A percentile compares a stretch with the other conserved stretches of the same genome.
phyloP scores from a whole-genome alignment of 2,113 vertebrate species.

The Paradoxurus hermaphroditus region DNA sequence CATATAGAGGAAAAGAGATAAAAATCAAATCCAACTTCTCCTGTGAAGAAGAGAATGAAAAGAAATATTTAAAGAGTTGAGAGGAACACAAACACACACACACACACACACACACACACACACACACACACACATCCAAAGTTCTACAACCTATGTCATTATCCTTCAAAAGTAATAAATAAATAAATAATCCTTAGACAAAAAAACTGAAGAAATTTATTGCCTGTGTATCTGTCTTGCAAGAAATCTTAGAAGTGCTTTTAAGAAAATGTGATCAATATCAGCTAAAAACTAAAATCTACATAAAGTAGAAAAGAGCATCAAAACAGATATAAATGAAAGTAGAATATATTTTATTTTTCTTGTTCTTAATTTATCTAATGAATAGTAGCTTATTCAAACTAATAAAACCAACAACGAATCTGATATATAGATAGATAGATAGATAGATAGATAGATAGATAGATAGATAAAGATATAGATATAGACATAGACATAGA shows the following conservation, averaged over 20 bases:
- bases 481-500: too few species aligned
- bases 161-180: not conserved
- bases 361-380: too few species aligned
- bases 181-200: not conserved
- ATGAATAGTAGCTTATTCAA: not conserved
- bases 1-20: not conserved
- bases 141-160: not conserved
- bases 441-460: too few species aligned
- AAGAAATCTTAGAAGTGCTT: not conserved
- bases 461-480: too few species aligned
- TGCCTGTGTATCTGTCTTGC: too few species aligned
- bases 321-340: not conserved
- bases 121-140: not conserved
- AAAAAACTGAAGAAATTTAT: too few species aligned
- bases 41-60: not conserved
- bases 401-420: not conserved
- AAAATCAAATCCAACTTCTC: not conserved
- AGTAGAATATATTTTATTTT: too few species aligned
- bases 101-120: not conserved
- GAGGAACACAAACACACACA: not conserved
- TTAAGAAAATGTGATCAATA: not conserved
- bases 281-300: not conserved
- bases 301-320: not conserved
- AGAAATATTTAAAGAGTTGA: not conserved
- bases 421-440: too few species aligned